A percentile compares a stretch with the other conserved stretches of the same genome.
These are phyloP conservation scores for Sphaeridia pumilis DNA, from an alignment of 2,888 invertebrate species.

Conservation along the genomic window DNA sequence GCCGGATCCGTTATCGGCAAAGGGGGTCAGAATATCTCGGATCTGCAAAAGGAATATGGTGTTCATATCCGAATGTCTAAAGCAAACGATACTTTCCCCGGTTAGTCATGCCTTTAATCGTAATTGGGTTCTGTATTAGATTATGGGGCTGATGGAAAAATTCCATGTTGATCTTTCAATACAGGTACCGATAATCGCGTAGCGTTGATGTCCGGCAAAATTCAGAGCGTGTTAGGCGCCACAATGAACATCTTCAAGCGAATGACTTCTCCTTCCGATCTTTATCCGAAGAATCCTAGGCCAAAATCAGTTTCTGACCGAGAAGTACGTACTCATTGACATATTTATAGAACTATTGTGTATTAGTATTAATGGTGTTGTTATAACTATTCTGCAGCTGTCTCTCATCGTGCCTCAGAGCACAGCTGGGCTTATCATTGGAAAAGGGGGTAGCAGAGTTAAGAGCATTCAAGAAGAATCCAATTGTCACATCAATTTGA, in stretches of 20 bases:
- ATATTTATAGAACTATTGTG: background rate
- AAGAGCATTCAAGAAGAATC: conserved; percentile 36
- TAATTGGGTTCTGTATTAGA: background rate
- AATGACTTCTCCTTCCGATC: conserved; percentile 35
- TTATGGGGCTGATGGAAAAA: background rate
- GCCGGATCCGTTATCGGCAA: conserved; percentile 36
- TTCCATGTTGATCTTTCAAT: background rate
- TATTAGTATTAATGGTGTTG: background rate
- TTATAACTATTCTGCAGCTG: conserved; percentile 17
- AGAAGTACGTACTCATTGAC: conserved; percentile 20
- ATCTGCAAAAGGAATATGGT: conserved; percentile 34
- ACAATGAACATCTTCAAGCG: conserved; percentile 36
- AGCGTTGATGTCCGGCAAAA: conserved; percentile 35
- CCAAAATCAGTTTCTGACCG: conserved; percentile 35
- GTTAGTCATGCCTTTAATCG: background rate
- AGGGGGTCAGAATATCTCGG: conserved; percentile 35
- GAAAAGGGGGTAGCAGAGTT: conserved; percentile 34
- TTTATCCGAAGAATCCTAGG: conserved; percentile 35
- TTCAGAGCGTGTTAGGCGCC: conserved; percentile 28
- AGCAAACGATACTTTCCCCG: conserved; percentile 35
- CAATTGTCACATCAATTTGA: conserved; percentile 35
- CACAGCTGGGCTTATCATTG: conserved; percentile 35
- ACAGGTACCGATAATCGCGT: conserved; percentile 32
- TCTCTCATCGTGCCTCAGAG: conserved; percentile 36
- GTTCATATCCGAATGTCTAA: conserved; percentile 36